These are phyloP conservation scores for Lanius collurio DNA, from an alignment of 2,113 vertebrate species.

Conservation along the genomic window DNA sequence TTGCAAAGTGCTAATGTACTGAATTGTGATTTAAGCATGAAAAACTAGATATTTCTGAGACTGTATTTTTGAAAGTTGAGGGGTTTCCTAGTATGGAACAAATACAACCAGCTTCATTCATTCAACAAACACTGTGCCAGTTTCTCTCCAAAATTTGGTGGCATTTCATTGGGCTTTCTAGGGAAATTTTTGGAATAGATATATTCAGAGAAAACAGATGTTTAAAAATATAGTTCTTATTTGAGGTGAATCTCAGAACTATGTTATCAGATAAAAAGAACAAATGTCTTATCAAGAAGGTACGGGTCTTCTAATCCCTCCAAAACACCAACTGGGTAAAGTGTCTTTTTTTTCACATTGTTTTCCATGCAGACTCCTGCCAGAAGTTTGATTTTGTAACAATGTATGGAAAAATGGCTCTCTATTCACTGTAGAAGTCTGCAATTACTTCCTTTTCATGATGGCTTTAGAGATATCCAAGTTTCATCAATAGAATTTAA, in stretches of 20 bases:
- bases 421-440: background rate
- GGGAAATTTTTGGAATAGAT: background rate
- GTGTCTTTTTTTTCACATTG: background rate
- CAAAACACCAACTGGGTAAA: background rate
- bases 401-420: background rate
- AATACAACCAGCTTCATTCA: background rate
- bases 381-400: background rate
- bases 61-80: background rate
- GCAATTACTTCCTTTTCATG: background rate
- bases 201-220: background rate
- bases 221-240: background rate
- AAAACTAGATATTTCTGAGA: background rate
- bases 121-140: background rate
- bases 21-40: background rate
- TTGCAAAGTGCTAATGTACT: background rate
- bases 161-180: background rate
- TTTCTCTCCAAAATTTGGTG: background rate
- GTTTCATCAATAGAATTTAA: background rate
- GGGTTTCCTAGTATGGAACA: background rate
- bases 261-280: fast-evolving
- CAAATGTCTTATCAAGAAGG: background rate
- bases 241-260: background rate
- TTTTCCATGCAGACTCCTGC: background rate
- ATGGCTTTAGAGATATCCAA: background rate
- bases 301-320: fast-evolving